Evolutionary conservation across 1,140 invertebrate genomes (phyloP), one percentile per base, ranked within the genome.

Genomic region (Ceratina japonica): DNA sequence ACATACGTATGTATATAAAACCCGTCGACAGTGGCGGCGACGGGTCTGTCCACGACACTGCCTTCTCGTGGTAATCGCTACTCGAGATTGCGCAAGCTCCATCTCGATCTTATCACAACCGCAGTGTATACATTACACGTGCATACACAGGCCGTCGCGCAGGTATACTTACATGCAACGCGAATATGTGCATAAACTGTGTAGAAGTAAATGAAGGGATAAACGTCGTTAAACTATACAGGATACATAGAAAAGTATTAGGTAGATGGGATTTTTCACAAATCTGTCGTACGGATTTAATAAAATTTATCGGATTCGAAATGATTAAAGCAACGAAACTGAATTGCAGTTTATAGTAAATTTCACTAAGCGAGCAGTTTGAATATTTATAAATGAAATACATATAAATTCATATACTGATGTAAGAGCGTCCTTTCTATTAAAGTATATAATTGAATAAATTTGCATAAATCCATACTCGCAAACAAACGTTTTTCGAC

Each of bases 51-150:
- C 75, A 66, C 63, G 75, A 85, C 27, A 78, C 63, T 84, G 74
- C 44, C 79, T 79, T 71, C n/a, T 37, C 71, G 56, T 68, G 73
- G 76, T 83, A 86, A 86, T 86, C 84, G 80, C 80, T 83, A 83
- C 74, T 78, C 77, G 72, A 79, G 75, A 86, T 86, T 86, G 85
- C 85, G 81, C 85, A 86, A 86, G 79, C 68, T 78, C 64, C 79
- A 78, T 84, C 76, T 65, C 77, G 84, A 86, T 86, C 85, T 86
- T 86, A 86, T 86, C 84, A 70, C 59, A 27, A 59, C 70, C 62
- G 76, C 76, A 74, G 62, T 80, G 59, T 82, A 63, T 71, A 79
- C 52, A 54, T 62, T 64, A 58, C 62, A 76, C 61, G 49, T 51
- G 71, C 59, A 62, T 54, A 56, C n/a, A n/a, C 44, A 37, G 27